Evolutionary conservation across 2,888 invertebrate species (phyloP), one percentile per base, ranked within the genome.

Genomic region (Dynastes grantii): DNA sequence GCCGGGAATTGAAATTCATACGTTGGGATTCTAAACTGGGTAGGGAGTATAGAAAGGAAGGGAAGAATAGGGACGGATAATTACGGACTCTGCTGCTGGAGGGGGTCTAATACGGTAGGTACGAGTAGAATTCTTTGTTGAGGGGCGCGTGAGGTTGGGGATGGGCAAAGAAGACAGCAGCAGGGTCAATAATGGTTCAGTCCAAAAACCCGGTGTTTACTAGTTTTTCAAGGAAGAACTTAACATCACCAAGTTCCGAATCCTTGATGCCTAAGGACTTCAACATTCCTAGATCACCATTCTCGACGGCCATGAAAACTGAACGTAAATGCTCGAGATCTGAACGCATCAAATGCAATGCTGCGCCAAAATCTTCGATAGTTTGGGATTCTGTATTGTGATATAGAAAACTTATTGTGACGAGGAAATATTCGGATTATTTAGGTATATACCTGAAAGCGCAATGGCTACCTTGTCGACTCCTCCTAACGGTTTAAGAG

Each of bases 381-480:
- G 97, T 97, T 90, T 97, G 97, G 29, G 97, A 97, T 91, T 97
- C 97, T 95, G 92, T 82, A 85, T 87, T 29, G 8, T 16, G 37
- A 55, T 55, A n/a, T 11, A 11, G 37, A 65, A 73, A 16, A 55
- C 27, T 80, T 64, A 37, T 37, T 37, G 32, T 37, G 5, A 37
- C 32, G 5, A 37, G 32, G 32, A 37, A 37, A 37, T 5, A 37
- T 37, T 37, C 32, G 32, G 32, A 37, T 37, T 37, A 37, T 37
- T 37, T 49, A 16, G 37, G 37, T 77, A 51, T 63, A 45, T 90
- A 97, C 97, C 96, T 89, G 97, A 97, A 79, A 98, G 91, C 78
- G 98, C 97, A 84, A 98, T 97, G 80, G 98, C 98, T 76, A 98
- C 98, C 89, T 96, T 96, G 86, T 98, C 96, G 22, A 98, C 97